Conservation (phyloP, 2,888 invertebrate genomes). For the Cryptocheilus praepositus region DNA sequence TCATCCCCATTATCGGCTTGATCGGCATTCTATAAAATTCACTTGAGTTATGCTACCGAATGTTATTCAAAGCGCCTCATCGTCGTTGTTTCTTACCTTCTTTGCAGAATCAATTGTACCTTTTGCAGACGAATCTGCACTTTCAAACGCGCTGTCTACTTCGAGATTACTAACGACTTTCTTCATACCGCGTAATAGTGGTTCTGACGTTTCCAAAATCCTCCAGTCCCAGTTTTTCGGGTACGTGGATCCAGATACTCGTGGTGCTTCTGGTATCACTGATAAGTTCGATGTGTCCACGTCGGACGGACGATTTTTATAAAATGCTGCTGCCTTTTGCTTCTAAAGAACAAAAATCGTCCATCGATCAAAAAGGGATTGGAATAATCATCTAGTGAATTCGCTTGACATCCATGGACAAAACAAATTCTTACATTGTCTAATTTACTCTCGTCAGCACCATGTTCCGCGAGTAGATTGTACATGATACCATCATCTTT, state of each 20-base stretch:
- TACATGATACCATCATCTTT: conserved; percentile 88
- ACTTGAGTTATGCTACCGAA: no score
- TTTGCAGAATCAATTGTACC: conserved; percentile 20
- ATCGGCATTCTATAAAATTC: no score
- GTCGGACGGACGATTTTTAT: conserved; percentile 85
- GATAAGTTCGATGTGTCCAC: conserved; percentile 84
- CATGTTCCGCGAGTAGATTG: conserved; percentile 85
- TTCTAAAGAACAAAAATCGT: no score
- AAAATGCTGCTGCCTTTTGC: conserved; percentile 88
- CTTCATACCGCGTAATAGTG: conserved; percentile 74
- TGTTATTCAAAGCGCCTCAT: no score
- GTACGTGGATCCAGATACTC: conserved; percentile 83
- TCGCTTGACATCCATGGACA: background rate
- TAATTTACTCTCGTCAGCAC: conserved; percentile 88
- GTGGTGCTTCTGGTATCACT: conserved; percentile 87
- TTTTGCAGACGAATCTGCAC: conserved; percentile 59
- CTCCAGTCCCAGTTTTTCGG: conserved; percentile 86
- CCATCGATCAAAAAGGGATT: background rate
- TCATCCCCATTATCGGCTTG: background rate
- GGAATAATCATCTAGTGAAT: background rate
- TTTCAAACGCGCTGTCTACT: conserved; percentile 70
- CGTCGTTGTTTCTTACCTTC: background rate
- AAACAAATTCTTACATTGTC: conserved; percentile 83
- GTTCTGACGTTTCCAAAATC: conserved; percentile 77
- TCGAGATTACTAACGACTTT: conserved; percentile 75